phyloP scores from a whole-genome alignment of 2,888 invertebrate species.

The Pachydiplax longipennis region DNA sequence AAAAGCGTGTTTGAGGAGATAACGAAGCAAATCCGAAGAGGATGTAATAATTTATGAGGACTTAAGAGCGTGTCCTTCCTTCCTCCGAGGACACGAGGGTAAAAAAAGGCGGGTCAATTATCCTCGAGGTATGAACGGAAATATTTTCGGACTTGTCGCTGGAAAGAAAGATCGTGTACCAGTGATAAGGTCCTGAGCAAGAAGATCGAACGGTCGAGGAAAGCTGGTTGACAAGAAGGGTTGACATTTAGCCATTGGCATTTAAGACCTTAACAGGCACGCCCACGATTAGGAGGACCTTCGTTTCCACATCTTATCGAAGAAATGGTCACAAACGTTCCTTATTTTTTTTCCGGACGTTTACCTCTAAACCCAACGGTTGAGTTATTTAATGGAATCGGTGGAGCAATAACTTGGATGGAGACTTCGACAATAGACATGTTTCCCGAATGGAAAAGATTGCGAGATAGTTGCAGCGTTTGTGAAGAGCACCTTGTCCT shows the following conservation, averaged over 20 bases:
- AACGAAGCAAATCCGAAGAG: background rate
- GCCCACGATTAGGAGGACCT: background rate
- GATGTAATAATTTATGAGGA: background rate
- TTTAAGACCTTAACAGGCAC: background rate
- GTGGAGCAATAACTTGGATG: background rate
- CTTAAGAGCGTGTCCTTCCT: background rate
- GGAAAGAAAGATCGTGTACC: background rate
- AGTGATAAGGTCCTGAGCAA: background rate
- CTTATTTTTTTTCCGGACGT: background rate
- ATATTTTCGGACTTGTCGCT: background rate
- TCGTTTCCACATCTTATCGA: background rate
- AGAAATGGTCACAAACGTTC: background rate
- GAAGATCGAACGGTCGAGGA: background rate
- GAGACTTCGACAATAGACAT: background rate
- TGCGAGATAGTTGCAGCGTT: too few relatives aligned
- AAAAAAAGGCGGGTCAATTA: background rate
- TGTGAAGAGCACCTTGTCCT: too few relatives aligned
- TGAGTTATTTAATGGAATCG: background rate
- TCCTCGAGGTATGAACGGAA: background rate
- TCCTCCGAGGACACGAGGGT: background rate
- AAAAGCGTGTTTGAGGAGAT: background rate
- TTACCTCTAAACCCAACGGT: background rate
- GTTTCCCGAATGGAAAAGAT: too few relatives aligned
- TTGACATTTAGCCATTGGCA: background rate
- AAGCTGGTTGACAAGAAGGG: background rate